phyloP scores from a whole-genome alignment of 2,113 vertebrate genomes.

The Noturus placidus region DNA sequence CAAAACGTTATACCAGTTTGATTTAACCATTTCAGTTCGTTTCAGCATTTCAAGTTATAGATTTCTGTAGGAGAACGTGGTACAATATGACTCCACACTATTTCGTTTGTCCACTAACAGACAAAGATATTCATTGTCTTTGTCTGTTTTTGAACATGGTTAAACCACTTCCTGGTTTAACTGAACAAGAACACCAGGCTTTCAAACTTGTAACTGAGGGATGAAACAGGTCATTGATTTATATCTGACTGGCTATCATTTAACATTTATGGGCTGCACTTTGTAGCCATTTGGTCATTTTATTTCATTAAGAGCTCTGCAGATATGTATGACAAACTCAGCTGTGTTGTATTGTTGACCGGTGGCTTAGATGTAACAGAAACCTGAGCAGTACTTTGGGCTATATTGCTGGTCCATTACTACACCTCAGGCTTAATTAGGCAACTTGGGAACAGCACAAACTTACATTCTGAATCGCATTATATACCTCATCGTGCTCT shows the following conservation, averaged over 20 bases:
- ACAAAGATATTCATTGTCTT: conserved; percentile 3
- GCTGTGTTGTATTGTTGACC: neutral
- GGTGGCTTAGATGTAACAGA: neutral
- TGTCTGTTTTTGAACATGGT: neutral
- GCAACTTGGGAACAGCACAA: neutral
- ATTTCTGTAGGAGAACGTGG: neutral
- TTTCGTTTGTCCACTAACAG: neutral
- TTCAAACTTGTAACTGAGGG: neutral
- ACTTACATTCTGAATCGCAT: neutral
- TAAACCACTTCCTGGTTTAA: neutral
- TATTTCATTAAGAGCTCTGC: neutral
- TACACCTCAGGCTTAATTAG: neutral
- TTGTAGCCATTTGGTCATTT: neutral
- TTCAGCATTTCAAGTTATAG: neutral
- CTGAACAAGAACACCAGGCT: neutral
- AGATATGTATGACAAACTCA: neutral
- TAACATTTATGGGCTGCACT: neutral
- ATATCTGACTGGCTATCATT: neutral
- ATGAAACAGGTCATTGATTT: neutral
- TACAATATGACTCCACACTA: neutral
- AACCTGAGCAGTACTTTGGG: conserved; percentile 6
- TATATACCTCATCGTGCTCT: neutral
- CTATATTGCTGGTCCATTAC: neutral
- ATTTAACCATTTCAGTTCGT: neutral
- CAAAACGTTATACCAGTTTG: neutral